These are phyloP conservation scores for Melitaea cinxia DNA, from an alignment of 1,140 invertebrate genomes.

Conservation along the genomic window DNA sequence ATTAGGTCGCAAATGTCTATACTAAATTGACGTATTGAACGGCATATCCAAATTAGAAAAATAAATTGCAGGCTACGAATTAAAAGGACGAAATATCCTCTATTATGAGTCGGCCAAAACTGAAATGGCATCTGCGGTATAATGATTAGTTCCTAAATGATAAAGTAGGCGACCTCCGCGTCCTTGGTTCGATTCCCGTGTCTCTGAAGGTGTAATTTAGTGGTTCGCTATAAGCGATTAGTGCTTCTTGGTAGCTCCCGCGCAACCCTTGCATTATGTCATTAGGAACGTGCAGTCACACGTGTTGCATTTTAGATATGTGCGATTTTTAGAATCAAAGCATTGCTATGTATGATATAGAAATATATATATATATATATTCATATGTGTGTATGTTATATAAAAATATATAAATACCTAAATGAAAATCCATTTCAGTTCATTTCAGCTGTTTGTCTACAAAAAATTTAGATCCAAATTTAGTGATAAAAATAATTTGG, in stretches of 20 bases:
- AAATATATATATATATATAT: not conserved
- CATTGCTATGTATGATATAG: too few relatives aligned
- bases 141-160: slow-evolving; percentile 77
- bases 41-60: slow-evolving; percentile 24
- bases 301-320: slow-evolving; percentile 51
- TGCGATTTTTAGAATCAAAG: not conserved
- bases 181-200: slow-evolving; percentile 77
- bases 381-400: too few relatives aligned
- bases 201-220: slow-evolving; percentile 77
- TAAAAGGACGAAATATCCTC: slow-evolving; percentile 54
- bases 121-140: slow-evolving; percentile 74
- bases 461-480: too few relatives aligned
- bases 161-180: slow-evolving; percentile 70
- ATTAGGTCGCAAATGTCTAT: slow-evolving; percentile 33
- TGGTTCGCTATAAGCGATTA: slow-evolving; percentile 75
- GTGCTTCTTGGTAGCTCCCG: slow-evolving; percentile 71
- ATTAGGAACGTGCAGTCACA: slow-evolving; percentile 65
- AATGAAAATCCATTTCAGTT: too few relatives aligned
- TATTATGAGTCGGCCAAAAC: slow-evolving; percentile 67
- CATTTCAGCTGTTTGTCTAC: too few relatives aligned
- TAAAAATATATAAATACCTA: too few relatives aligned
- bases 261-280: slow-evolving; percentile 68
- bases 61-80: slow-evolving; percentile 62
- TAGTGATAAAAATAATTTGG: too few relatives aligned
- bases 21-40: slow-evolving; percentile 35